These are phyloP conservation scores for Pelobates fuscus DNA, from an alignment of 2,113 vertebrate genomes.

Conservation along the genomic window DNA sequence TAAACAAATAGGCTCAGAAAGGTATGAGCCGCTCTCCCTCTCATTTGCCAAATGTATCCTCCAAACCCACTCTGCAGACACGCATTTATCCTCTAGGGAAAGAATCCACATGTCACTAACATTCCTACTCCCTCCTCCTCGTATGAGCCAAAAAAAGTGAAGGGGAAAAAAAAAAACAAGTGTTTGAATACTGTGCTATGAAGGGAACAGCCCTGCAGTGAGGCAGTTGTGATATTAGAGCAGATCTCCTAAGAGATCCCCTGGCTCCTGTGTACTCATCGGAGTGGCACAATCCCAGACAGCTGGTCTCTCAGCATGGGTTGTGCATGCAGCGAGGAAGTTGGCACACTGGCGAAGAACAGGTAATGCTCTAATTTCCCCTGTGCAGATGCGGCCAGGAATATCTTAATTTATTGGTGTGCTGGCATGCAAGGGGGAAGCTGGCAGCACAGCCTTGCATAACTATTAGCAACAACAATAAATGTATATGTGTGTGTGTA, in stretches of 20 bases:
- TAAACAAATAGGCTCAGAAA: not conserved
- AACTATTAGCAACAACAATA: slow-evolving; percentile 74
- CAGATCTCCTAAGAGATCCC: slow-evolving; percentile 82
- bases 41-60: not conserved
- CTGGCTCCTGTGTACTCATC: slow-evolving; percentile 81
- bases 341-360: slow-evolving; percentile 83
- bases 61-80: not conserved
- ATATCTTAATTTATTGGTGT: slow-evolving; percentile 91
- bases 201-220: slow-evolving; percentile 79
- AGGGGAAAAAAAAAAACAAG: slow-evolving; percentile 54
- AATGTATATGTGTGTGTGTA: too few species aligned
- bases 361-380: slow-evolving; percentile 89
- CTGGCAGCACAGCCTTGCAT: slow-evolving; percentile 77
- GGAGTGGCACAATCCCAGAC: slow-evolving; percentile 83
- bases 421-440: slow-evolving; percentile 83
- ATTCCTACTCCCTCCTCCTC: not conserved
- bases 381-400: slow-evolving; percentile 86
- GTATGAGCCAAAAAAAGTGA: not conserved
- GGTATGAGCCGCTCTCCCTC: not conserved
- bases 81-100: not conserved
- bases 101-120: not conserved
- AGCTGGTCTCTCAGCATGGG: slow-evolving; percentile 88
- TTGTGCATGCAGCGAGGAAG: slow-evolving; percentile 79
- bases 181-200: slow-evolving; percentile 79
- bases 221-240: slow-evolving; percentile 80